These are phyloP conservation scores for Cardinalis cardinalis DNA, from an alignment of 2,113 vertebrate species.

Conservation along the genomic window DNA sequence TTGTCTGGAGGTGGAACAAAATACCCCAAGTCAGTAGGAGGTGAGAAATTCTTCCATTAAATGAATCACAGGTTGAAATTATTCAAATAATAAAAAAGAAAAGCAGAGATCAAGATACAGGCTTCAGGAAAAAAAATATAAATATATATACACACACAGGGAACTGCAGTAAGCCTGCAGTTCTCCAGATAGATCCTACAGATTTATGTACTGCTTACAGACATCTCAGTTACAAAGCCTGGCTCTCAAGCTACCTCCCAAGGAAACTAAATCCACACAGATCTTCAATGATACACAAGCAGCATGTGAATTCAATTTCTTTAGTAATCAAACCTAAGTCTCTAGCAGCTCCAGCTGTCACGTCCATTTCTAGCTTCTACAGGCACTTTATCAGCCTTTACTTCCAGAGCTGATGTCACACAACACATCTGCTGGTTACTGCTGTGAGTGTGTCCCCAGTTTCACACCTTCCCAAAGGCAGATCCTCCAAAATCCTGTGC, in stretches of 20 bases:
- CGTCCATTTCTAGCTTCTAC: not conserved
- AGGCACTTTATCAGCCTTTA: not conserved
- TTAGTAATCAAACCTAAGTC: not conserved
- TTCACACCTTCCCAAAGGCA: not conserved
- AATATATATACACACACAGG: too few relatives aligned
- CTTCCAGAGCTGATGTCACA: not conserved
- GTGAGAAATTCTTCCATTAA: not conserved
- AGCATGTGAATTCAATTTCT: not conserved
- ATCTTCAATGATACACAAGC: not conserved
- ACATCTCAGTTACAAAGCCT: not conserved
- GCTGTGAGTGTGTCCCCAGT: not conserved
- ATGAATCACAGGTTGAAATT: not conserved
- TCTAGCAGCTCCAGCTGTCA: not conserved
- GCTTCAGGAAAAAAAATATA: not conserved
- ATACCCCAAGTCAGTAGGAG: not conserved
- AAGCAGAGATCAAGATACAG: not conserved
- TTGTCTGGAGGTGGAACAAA: slow-evolving; percentile 12
- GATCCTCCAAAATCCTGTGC: not conserved
- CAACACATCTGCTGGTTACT: not conserved
- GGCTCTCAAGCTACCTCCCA: not conserved
- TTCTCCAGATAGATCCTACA: not conserved
- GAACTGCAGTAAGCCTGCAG: not conserved
- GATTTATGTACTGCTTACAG: slow-evolving; percentile 22
- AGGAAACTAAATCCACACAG: slow-evolving; percentile 7
- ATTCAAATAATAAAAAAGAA: not conserved